Percentiles rank a stretch among this genome's conserved stretches.
Conservation (phyloP, 2,113 vertebrate species). For the Ptilonorhynchus violaceus region DNA sequence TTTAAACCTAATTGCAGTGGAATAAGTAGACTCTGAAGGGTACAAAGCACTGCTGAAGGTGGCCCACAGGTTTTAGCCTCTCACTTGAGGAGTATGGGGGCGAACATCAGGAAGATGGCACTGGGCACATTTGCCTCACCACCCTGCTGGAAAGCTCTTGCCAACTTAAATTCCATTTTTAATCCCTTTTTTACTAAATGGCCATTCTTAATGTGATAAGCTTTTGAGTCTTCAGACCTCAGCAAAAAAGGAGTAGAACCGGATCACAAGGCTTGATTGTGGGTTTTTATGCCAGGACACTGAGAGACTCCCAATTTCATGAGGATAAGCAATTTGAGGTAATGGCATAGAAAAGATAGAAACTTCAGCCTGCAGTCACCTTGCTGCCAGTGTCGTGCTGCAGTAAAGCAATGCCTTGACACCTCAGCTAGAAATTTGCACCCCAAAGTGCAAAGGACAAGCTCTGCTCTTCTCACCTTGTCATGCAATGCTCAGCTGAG, state of each 20-base stretch:
- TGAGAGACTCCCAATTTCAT: background rate
- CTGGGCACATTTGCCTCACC: background rate
- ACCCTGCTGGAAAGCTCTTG: background rate
- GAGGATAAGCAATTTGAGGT: background rate
- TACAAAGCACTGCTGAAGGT: background rate
- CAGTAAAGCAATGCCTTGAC: background rate
- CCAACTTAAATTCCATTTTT: background rate
- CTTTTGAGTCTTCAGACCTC: background rate
- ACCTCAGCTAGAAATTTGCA: background rate
- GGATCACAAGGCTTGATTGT: background rate
- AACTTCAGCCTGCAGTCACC: background rate
- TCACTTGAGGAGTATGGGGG: background rate
- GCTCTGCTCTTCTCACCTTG: background rate
- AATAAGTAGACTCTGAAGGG: background rate
- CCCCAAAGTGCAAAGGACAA: background rate
- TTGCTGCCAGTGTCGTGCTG: background rate
- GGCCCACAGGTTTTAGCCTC: background rate
- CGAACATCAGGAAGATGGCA: background rate
- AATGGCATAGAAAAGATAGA: background rate
- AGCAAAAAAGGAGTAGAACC: background rate
- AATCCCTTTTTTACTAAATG: background rate
- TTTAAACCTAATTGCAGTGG: background rate
- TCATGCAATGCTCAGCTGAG: rapidly evolving
- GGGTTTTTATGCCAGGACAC: background rate
- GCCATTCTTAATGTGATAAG: background rate